Conservation (phyloP, 2,888 invertebrate species). For the Tetragonisca angustula region DNA sequence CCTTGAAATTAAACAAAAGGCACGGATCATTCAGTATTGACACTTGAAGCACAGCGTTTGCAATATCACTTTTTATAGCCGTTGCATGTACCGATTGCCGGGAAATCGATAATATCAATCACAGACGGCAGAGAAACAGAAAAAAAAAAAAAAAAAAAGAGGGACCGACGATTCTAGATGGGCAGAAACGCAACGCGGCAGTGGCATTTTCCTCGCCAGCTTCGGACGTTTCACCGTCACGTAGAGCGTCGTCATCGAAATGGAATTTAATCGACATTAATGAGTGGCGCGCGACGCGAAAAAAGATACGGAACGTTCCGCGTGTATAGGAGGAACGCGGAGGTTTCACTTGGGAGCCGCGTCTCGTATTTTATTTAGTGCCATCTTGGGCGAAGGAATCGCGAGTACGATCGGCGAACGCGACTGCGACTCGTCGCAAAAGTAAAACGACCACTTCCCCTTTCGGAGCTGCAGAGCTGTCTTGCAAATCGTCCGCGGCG, state of each 20-base stretch:
- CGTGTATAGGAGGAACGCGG: neutral
- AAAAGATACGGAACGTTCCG: neutral
- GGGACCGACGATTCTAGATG: neutral
- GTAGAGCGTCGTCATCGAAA: neutral
- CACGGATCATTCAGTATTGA: too few species aligned
- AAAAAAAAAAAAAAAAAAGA: too few species aligned
- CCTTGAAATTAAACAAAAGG: too few species aligned
- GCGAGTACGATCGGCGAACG: neutral
- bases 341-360: neutral
- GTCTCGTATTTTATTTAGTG: constrained; percentile 10
- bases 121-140: neutral
- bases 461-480: constrained; percentile 27
- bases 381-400: neutral
- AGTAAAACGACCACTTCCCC: constrained; percentile 37
- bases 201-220: neutral
- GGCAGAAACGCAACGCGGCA: neutral
- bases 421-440: constrained; percentile 3
- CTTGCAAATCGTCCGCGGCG: constrained; percentile 15
- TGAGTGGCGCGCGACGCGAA: neutral
- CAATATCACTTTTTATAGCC: neutral
- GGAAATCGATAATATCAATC: constrained; percentile 1
- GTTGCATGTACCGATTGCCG: neutral
- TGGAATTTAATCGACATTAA: constrained; percentile 35
- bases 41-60: too few species aligned
- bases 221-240: constrained; percentile 21